Base-by-base conservation (phyloP, 2,888 invertebrate genomes). In the Aricia artaxerxes region DNA sequence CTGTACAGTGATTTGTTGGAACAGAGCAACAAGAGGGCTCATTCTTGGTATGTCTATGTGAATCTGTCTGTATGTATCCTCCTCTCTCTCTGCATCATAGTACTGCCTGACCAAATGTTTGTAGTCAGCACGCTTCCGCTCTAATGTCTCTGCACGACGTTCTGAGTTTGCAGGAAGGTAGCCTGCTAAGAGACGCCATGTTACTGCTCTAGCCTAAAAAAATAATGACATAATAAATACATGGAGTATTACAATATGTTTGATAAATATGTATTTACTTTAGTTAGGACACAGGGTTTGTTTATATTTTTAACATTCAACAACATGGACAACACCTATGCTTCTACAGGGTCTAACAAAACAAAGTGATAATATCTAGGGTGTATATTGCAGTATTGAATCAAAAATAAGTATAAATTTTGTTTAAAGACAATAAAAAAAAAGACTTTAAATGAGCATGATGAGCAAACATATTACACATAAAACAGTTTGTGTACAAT, bases 21-120 rank as follows among this genome's bases (percentile, higher is more conserved):
- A 99, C 83, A 99, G 95, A 57, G 98, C 97, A 82, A 99, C 98
- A 81, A 99, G 96, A 6, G 99, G 99, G 89, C 99, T 99, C 99
- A 99, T 99, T 87, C 99, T 95, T 79, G 99, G 99, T 91, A 99
- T 99, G 92, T 99, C 99, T 87, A 99, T 99, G 92, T 99, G 99
- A 91, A 99, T 99, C 96, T 95, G 93, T 72, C 93, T 82, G 94
- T 99, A 99, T 38, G 99, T 99, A 87, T 99, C 99, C 87, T 98
- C 98, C 85, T 97, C 96, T 78, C 95, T 87, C 85, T 97, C 97
- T 0, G 97, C 97, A 86, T 98, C 98, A 91, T 99, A 99, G 95
- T 99, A 99, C 91, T 99, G 99, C 83, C 97, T 96, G 35, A 99
- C 98, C 85, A 99, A 96, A 89, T 97, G 97, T 95, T 97, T 98